Evolutionary conservation across 2,113 vertebrate species (phyloP).

Genomic region (Uropsilus gracilis): DNA sequence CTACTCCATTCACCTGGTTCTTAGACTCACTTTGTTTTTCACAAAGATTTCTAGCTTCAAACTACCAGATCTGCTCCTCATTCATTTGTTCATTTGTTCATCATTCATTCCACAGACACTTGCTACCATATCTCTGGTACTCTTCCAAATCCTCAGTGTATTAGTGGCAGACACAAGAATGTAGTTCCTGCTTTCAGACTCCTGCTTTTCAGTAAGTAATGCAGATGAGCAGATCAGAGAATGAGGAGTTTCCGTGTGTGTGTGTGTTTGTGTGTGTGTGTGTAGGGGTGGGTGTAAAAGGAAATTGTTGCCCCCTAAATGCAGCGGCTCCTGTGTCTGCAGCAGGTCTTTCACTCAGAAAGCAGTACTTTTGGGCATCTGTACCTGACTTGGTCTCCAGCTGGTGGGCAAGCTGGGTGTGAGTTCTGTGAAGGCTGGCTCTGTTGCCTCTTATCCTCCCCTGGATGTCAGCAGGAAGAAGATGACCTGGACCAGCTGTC

Average conservation of each 20-base stretch:
- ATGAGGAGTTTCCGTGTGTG: neutral
- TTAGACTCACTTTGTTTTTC: neutral
- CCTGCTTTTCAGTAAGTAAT: neutral
- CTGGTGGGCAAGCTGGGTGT: rapidly evolving
- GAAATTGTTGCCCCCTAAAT: neutral
- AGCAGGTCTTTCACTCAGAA: neutral
- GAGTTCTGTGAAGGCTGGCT: neutral
- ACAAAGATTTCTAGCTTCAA: neutral
- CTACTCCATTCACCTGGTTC: neutral
- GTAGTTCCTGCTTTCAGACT: neutral
- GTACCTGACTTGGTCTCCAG: neutral
- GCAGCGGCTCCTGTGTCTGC: neutral
- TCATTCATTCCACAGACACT: neutral
- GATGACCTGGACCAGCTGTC: too few species aligned
- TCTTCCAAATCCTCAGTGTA: neutral
- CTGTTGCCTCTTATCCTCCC: rapidly evolving
- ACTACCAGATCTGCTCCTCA: neutral
- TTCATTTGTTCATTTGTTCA: neutral
- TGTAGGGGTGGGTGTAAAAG: too few species aligned
- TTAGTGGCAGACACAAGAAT: neutral
- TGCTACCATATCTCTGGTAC: neutral
- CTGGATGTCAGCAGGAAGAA: neutral
- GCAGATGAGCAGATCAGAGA: neutral
- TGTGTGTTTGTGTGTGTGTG: neutral
- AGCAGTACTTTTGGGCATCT: neutral